Conservation (phyloP, 2,797 vertebrate genomes). For the Hapalemur alaotrensis region DNA sequence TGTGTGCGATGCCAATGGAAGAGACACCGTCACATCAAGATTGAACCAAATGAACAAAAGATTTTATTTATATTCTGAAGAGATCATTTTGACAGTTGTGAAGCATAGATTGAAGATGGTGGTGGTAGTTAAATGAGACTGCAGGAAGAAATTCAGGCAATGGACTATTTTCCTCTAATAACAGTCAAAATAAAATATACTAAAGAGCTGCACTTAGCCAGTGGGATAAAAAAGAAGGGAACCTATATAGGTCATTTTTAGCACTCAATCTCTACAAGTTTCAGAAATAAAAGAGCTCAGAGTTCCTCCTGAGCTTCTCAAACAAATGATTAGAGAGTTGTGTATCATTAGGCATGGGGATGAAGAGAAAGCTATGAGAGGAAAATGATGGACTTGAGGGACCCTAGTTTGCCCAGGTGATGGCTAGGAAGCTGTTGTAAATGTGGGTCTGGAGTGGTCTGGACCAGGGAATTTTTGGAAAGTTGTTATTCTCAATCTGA, state of each 20-base stretch:
- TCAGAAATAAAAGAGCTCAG: not conserved
- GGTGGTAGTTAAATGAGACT: not conserved
- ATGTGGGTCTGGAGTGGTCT: not conserved
- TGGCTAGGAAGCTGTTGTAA: not conserved
- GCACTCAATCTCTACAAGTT: not conserved
- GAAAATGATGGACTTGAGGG: not conserved
- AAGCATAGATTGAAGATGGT: not conserved
- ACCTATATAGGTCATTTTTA: not conserved
- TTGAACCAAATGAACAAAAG: not conserved
- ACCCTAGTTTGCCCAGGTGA: not conserved
- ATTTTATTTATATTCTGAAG: not conserved
- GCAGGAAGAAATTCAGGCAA: not conserved
- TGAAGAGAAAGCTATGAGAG: not conserved
- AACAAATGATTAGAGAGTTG: not conserved
- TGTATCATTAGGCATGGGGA: not conserved
- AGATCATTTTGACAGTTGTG: not conserved
- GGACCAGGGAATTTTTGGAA: not conserved
- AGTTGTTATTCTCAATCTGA: not conserved
- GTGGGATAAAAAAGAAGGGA: not conserved
- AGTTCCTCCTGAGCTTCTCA: not conserved
- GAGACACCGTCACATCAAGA: not conserved
- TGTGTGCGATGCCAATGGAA: not conserved
- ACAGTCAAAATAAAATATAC: not conserved
- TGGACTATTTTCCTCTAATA: not conserved
- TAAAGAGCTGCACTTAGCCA: not conserved